Evolutionary conservation across 2,113 vertebrate genomes (phyloP), one percentile per base, ranked within the genome.

Genomic region (Grantiella picta): DNA sequence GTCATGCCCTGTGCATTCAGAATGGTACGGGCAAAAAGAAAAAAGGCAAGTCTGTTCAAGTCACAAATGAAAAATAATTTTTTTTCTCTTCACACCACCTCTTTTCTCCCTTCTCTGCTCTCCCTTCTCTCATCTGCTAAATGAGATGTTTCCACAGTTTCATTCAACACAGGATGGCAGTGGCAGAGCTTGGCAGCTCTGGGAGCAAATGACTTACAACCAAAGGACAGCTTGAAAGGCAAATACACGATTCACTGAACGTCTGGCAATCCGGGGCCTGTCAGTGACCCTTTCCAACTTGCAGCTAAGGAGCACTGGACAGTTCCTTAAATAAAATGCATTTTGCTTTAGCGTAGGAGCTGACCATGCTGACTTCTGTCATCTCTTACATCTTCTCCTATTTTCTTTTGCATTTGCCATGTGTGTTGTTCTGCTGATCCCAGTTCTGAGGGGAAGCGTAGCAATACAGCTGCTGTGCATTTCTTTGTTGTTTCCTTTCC

Each of bases 401-500:
- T 95, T 96, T 96, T 89, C 61, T 90, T 90, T 63, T 57, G 80
- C 90, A 12, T 94, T 95, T 96, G 90, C 69, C 72, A 45, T 40
- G 88, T 86, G 88, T 93, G 92, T 90, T 90, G 92, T 90, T 94
- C 92, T 86, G 92, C 94, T 96, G 95, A 97, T 94, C 92, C 92
- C 90, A 95, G 93, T 95, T 96, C 95, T 96, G 94, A 96, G 82
- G 82, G 79, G 90, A 90, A 95, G 80, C 14, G 40, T 81, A 89
- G 94, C 93, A 88, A 94, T 95, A 86, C 90, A 93, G 95, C 90
- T 96, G 94, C 94, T 96, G 94, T 89, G 94, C 88, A 90, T 95
- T 95, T 95, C 88, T 97, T 96, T 97, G 86, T 97, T 92, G 92
- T 93, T 96, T 78, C 86, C 80, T 94, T 89, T 90, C 94, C 92